phyloP scores from a whole-genome alignment of 2,888 invertebrate genomes.

The Incurvaria masculella region DNA sequence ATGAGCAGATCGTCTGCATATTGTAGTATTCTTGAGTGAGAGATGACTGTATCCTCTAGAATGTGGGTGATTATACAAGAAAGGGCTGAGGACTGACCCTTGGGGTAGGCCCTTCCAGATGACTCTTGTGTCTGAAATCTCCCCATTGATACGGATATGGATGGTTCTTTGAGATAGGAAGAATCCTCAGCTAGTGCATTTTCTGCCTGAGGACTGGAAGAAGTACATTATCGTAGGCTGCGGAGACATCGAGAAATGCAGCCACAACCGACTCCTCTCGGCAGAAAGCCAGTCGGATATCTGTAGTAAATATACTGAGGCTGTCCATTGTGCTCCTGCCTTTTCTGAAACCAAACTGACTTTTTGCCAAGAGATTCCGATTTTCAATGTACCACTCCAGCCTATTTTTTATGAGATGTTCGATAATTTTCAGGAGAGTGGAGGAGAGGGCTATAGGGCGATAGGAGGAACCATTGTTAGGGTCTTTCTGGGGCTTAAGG shows the following conservation, averaged over 20 bases:
- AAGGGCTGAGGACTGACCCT: constrained; percentile 15
- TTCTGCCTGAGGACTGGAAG: constrained; percentile 16
- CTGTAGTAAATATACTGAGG: constrained; percentile 12
- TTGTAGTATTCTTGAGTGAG: constrained; percentile 8
- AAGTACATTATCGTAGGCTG: constrained; percentile 16
- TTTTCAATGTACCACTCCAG: constrained; percentile 14
- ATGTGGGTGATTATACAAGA: constrained; percentile 12
- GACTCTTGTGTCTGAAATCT: neutral
- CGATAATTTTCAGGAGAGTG: constrained; percentile 8
- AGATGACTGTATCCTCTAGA: constrained; percentile 1
- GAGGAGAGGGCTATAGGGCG: constrained; percentile 14
- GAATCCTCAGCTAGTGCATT: constrained; percentile 10
- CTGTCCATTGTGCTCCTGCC: constrained; percentile 18
- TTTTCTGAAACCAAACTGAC: constrained; percentile 15
- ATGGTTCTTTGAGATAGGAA: neutral
- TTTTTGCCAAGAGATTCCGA: constrained; percentile 5
- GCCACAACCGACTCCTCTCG: constrained; percentile 6
- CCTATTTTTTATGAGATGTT: constrained; percentile 12
- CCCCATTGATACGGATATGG: neutral
- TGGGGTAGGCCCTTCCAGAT: constrained; percentile 13
- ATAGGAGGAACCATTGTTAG: constrained; percentile 4
- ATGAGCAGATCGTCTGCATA: constrained; percentile 15
- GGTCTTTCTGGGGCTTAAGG: constrained; percentile 6
- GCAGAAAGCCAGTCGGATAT: constrained; percentile 3
- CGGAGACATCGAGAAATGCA: constrained; percentile 13